Percentiles rank a stretch among this genome's conserved stretches.
Evolutionary conservation across 2,888 invertebrate genomes (phyloP).

Genomic region (Campoplex nolae): DNA sequence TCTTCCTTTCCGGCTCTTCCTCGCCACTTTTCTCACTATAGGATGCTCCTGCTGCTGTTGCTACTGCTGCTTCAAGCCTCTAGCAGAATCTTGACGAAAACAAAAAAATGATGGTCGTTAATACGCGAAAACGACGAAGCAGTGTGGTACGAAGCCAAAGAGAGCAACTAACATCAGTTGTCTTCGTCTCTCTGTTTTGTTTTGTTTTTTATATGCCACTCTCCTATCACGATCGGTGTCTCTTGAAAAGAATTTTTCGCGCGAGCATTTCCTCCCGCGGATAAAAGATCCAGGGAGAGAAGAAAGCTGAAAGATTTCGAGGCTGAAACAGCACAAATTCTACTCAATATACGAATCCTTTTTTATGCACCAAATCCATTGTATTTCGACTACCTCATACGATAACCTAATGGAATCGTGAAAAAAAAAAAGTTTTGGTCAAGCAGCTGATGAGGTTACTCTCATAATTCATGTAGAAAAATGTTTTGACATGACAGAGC

Average conservation of each 20-base stretch:
- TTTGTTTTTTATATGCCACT: slow-evolving; percentile 45
- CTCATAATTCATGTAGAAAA: too few relatives aligned
- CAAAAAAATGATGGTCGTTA: slow-evolving; percentile 45
- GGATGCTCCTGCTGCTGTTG: neutral
- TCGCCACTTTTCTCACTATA: slow-evolving; percentile 29
- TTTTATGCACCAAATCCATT: neutral
- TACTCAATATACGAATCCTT: too few relatives aligned
- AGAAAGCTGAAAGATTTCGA: slow-evolving; percentile 33
- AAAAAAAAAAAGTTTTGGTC: too few relatives aligned
- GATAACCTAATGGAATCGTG: too few relatives aligned
- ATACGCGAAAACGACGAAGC: slow-evolving; percentile 73
- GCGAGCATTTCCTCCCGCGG: slow-evolving; percentile 35
- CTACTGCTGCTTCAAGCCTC: neutral
- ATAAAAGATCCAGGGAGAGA: slow-evolving; percentile 51
- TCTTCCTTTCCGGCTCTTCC: slow-evolving; percentile 34
- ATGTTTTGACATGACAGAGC: neutral
- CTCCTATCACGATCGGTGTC: slow-evolving; percentile 30
- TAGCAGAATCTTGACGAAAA: slow-evolving; percentile 36
- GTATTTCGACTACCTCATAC: neutral
- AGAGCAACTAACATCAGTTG: slow-evolving; percentile 74
- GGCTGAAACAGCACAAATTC: too few relatives aligned
- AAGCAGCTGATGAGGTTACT: too few relatives aligned
- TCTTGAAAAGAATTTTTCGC: slow-evolving; percentile 5
- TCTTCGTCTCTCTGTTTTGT: slow-evolving; percentile 58
- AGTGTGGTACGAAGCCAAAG: slow-evolving; percentile 63